phyloP scores from a whole-genome alignment of 2,113 vertebrate species.

The Myanophis thanlyinensis region DNA sequence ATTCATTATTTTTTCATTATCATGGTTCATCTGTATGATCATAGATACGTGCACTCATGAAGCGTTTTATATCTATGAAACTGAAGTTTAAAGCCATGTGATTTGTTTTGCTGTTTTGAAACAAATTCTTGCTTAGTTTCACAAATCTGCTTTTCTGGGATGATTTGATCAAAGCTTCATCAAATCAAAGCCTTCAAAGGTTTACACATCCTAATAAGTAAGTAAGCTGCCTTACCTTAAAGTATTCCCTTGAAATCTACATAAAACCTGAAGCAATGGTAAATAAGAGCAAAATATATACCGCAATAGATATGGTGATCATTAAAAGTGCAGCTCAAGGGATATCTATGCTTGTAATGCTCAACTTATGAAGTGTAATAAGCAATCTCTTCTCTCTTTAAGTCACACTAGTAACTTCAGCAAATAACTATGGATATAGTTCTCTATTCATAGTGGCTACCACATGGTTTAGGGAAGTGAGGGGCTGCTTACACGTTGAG shows the following conservation, averaged over 20 bases:
- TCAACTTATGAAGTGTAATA: neutral
- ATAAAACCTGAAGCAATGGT: neutral
- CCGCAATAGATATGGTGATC: neutral
- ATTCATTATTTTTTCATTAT: neutral
- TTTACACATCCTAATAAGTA: neutral
- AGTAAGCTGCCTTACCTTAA: neutral
- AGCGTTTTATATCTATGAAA: neutral
- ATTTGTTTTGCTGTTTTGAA: neutral
- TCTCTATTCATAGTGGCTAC: neutral
- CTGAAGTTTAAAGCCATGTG: neutral
- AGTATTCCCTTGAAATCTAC: neutral
- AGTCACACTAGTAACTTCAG: neutral
- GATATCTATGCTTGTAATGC: neutral
- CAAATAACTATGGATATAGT: neutral
- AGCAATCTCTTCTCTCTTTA: neutral
- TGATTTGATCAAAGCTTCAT: neutral
- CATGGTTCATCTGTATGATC: neutral
- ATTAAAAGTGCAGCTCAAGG: neutral
- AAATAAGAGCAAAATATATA: neutral
- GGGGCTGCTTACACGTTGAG: neutral
- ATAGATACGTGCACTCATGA: neutral
- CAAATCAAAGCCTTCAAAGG: neutral
- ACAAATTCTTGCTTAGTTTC: neutral
- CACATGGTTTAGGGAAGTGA: neutral
- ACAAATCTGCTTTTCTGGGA: neutral